Evolutionary conservation across 2,888 invertebrate species (phyloP).

Genomic region (Eristalis tenax): DNA sequence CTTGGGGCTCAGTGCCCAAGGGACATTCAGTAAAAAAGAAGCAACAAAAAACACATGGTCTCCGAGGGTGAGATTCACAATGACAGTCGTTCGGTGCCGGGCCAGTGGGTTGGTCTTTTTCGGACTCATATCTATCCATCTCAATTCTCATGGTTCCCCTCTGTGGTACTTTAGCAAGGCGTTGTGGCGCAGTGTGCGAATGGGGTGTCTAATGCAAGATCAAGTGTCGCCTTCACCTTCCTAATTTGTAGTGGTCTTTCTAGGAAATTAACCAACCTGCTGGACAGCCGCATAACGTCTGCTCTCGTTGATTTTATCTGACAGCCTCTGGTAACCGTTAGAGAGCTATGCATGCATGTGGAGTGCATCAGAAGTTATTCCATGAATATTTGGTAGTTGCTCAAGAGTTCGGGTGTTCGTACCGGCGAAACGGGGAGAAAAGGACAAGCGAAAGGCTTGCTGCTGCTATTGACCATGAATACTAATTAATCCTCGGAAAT

Average conservation of each 20-base stretch:
- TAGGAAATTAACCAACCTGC: conserved; percentile 29
- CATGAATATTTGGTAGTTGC: conserved; percentile 58
- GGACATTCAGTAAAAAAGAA: not conserved
- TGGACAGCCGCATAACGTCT: conserved; percentile 32
- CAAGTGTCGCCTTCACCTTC: conserved; percentile 61
- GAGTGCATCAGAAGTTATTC: conserved; percentile 51
- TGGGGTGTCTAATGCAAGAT: conserved; percentile 23
- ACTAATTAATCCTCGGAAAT: conserved; percentile 73
- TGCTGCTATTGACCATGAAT: conserved; percentile 73
- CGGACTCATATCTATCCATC: conserved; percentile 58
- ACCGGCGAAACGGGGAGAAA: conserved; percentile 11
- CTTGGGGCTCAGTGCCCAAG: conserved; percentile 1
- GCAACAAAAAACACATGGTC: conserved; percentile 51
- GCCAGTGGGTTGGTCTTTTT: conserved; percentile 46
- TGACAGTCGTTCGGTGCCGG: conserved; percentile 60
- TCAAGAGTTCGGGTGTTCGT: conserved; percentile 32
- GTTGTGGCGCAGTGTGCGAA: not conserved
- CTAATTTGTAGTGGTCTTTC: conserved; percentile 44
- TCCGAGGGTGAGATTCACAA: conserved; percentile 61
- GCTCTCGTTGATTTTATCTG: conserved; percentile 16
- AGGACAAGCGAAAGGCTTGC: not conserved
- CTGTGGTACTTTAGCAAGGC: not conserved
- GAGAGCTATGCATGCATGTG: conserved; percentile 35
- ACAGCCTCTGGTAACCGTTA: not conserved
- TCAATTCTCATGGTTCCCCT: conserved; percentile 23